Percentiles rank a stretch among this genome's conserved stretches.
Evolutionary conservation across 2,797 vertebrate species (phyloP).

Genomic region (Sarcoramphus papa): DNA sequence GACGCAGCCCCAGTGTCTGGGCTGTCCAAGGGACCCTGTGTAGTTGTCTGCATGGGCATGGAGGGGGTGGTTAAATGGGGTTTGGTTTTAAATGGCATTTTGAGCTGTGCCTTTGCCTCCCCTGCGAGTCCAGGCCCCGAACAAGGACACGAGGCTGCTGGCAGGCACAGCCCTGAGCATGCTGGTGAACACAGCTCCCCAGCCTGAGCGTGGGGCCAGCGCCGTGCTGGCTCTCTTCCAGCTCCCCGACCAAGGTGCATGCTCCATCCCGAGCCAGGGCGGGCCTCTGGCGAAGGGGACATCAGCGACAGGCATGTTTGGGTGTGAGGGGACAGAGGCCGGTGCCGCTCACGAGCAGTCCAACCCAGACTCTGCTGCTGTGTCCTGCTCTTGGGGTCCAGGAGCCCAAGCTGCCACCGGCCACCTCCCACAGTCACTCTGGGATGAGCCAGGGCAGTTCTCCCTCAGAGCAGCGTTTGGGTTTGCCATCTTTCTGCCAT

Average conservation of each 20-base stretch:
- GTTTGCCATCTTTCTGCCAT: not conserved
- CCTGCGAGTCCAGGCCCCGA: slow-evolving; percentile 7
- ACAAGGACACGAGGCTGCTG: slow-evolving; percentile 82
- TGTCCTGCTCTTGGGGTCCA: fast-evolving
- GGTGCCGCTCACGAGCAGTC: not conserved
- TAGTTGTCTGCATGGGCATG: not conserved
- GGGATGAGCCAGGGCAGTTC: not conserved
- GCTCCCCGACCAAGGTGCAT: slow-evolving; percentile 59
- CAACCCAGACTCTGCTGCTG: not conserved
- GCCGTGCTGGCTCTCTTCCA: slow-evolving; percentile 76
- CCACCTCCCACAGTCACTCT: fast-evolving
- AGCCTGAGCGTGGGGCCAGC: slow-evolving; percentile 56
- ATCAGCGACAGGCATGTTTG: fast-evolving
- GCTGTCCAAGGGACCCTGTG: not conserved
- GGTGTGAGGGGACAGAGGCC: not conserved
- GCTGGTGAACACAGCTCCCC: slow-evolving; percentile 79
- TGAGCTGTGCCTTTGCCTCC: not conserved
- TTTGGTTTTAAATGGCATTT: not conserved
- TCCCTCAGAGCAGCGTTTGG: not conserved
- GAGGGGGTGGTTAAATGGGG: not conserved
- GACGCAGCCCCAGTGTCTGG: not conserved
- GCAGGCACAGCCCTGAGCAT: slow-evolving; percentile 84
- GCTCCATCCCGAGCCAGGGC: not conserved
- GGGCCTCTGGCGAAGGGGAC: not conserved
- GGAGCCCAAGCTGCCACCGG: not conserved